Base-by-base conservation (phyloP, 1,140 invertebrate genomes). In the Drosophila eugracilis region DNA sequence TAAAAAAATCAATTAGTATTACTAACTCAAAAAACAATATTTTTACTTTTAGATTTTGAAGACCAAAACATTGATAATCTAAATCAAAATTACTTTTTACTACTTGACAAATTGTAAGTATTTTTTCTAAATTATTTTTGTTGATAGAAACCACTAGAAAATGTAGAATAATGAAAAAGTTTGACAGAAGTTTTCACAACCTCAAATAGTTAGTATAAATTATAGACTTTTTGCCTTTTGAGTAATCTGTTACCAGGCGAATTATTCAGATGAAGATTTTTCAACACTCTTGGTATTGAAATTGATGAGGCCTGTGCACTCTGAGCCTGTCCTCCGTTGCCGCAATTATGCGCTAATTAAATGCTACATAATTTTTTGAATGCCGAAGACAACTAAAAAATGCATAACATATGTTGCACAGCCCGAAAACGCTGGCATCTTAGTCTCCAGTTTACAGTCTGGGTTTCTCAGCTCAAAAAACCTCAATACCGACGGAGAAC, bases 331-430 rank as follows among this genome's bases (percentile, higher is more conserved):
- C 36, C 48, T 44, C 45, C 48, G 50, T 41, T 34, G 78, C 74
- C 63, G 75, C 75, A 88, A 88, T 88, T 88, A 88, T 83, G 83
- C 83, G 83, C 83, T 88, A 88, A 88, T 88, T 88, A 88, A 88
- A 88, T 88, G 83, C 83, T 66, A 88, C 83, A 88, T 88, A 83
- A 88, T 88, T 88, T 88, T 83, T 76, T 58, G 83, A 88, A 83
- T 88, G 75, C 83, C 78, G 71, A 83, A 78, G 83, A 86, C 80
- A 86, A 79, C 69, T 83, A 88, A 86, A 88, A 86, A 86, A 86
- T 86, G 78, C 83, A 86, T 88, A 86, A 86, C 83, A 86, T 88
- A 88, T 86, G 83, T 88, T 81, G 78, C 52, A 74, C 83, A 86
- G 59, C 42, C 69, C 50, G 72, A 42, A 41, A 36, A 41, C 28